These are phyloP conservation scores for Condylura cristata DNA, from an alignment of 2,113 vertebrate species.

Conservation along the genomic window DNA sequence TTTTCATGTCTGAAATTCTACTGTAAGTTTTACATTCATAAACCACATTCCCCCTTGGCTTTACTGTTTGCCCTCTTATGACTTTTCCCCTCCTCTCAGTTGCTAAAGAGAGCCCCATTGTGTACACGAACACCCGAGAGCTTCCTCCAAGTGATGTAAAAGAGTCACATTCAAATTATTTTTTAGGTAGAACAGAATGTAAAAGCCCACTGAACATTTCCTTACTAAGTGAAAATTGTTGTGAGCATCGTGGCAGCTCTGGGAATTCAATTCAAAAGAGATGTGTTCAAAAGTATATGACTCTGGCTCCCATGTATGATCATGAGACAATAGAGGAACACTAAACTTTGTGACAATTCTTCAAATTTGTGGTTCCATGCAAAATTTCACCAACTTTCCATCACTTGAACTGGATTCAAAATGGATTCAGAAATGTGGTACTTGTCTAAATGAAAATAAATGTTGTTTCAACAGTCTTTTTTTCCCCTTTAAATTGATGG, in stretches of 20 bases:
- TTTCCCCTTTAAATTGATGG: slow-evolving; percentile 69
- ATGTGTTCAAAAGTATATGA: slow-evolving; percentile 3
- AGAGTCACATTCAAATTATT: slow-evolving; percentile 81
- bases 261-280: slow-evolving; percentile 54
- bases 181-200: slow-evolving; percentile 27
- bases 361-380: slow-evolving; percentile 43
- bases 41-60: slow-evolving; percentile 81
- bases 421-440: slow-evolving; percentile 58
- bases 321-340: slow-evolving; percentile 43
- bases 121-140: slow-evolving; percentile 73
- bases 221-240: slow-evolving; percentile 50
- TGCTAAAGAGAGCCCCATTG: slow-evolving; percentile 84
- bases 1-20: slow-evolving; percentile 66
- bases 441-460: slow-evolving; percentile 75
- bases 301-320: neutral
- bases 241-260: slow-evolving; percentile 21
- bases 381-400: slow-evolving; percentile 70
- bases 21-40: slow-evolving; percentile 87
- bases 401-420: slow-evolving; percentile 67
- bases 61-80: slow-evolving; percentile 79
- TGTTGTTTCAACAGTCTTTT: slow-evolving; percentile 66
- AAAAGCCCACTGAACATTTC: slow-evolving; percentile 30
- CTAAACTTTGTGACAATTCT: slow-evolving; percentile 51
- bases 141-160: slow-evolving; percentile 81
- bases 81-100: slow-evolving; percentile 78